phyloP scores from a whole-genome alignment of 2,797 vertebrate genomes.

The Dermochelys coriacea region DNA sequence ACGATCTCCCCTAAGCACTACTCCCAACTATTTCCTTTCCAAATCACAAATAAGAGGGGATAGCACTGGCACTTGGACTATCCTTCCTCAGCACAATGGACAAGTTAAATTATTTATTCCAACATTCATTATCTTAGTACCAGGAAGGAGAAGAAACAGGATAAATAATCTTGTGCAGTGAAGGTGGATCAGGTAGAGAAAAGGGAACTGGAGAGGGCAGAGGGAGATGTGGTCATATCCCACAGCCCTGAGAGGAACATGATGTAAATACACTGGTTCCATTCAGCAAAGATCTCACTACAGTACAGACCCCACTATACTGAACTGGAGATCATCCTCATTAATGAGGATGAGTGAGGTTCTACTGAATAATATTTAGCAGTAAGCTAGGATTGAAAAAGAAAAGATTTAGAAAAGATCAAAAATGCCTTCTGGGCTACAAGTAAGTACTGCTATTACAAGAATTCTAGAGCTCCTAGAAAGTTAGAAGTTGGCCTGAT shows the following conservation, averaged over 20 bases:
- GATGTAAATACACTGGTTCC: background rate
- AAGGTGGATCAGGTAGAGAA: background rate
- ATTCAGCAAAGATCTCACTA: background rate
- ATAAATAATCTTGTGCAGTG: background rate
- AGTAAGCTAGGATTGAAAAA: no score
- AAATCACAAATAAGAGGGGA: background rate
- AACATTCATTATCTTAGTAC: background rate
- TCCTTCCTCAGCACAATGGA: background rate
- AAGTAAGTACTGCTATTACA: no score
- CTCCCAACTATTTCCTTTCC: background rate
- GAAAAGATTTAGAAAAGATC: no score
- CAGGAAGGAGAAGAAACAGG: background rate
- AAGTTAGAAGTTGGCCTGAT: background rate
- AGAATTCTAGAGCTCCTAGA: background rate
- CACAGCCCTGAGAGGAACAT: no score
- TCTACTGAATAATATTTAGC: no score
- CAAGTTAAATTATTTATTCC: background rate
- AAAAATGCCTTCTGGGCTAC: no score
- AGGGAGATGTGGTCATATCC: background rate
- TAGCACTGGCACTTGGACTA: background rate
- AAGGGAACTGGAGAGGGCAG: accelerated
- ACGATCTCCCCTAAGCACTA: background rate
- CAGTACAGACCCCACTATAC: no score
- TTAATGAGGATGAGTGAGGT: no score
- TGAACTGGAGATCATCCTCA: no score